Base-by-base conservation (phyloP, 92 coral and sea anemone species). In the Epizoanthus illoricatus region DNA sequence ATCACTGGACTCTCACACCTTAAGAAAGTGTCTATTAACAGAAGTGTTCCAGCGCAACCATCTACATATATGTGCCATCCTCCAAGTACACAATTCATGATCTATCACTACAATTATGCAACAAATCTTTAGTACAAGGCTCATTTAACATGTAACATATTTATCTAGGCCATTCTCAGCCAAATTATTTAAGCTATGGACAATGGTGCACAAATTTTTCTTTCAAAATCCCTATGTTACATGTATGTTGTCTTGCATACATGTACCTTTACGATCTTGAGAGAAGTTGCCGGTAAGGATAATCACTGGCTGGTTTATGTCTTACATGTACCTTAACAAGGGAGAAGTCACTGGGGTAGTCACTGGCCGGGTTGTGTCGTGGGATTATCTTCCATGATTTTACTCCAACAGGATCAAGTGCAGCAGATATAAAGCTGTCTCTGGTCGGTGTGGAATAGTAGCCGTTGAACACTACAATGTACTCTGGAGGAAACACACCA, bases 271-370 rank as follows among this genome's bases (percentile, higher is more conserved):
- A 42, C 47, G 3, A 28, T 28, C 33, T 28, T 42, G 47, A 6
- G 47, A 42, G 47, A 42, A 42, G 7, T 42, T 6, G 7, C 47
- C 7, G 3, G 47, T 42, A 42, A 42, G 47, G 47, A 6, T 42
- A 42, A 42, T 6, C 47, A 5, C 9, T 47, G 9, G 11, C 54
- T 49, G 55, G 55, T 13, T 8, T 49, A 7, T 49, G 55, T 49
- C 55, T 49, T 49, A 49, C 55, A 49, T 49, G 76, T 87, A 96
- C 99, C 94, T 89, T 85, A 21, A 96, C 88, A 15, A 96, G 92
- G 3, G 99, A 93, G 79, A 96, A 96, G 66, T 96, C 99, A 88
- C 99, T 96, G 0, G 99, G 99, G 75, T 91, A 96, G 84, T 90
- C 79, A 71, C 94, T 89, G 15, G 99, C 99, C 12, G 99, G 99